phyloP scores from a whole-genome alignment of 2,888 invertebrate species.

The Scaptomyza parva region DNA sequence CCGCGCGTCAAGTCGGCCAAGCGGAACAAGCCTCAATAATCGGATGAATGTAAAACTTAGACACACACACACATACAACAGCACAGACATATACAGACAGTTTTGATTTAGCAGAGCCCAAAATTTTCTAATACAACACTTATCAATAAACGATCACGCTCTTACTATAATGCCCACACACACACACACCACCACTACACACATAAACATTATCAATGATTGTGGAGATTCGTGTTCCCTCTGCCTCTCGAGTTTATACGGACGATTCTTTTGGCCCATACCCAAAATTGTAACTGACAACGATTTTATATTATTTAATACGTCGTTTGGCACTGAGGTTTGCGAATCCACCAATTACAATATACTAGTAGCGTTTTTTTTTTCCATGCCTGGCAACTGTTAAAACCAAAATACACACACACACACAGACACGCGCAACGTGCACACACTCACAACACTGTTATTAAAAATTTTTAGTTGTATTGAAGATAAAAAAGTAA shows the following conservation, averaged over 20 bases:
- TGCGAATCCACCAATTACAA: slow-evolving; percentile 20
- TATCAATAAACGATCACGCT: slow-evolving; percentile 16
- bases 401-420: slow-evolving; percentile 17
- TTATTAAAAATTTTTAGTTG: slow-evolving; percentile 49
- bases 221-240: slow-evolving; percentile 6
- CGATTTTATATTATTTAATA: not conserved
- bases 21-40: slow-evolving; percentile 62
- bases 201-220: not conserved
- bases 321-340: not conserved
- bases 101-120: slow-evolving; percentile 21
- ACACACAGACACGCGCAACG: not conserved
- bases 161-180: slow-evolving; percentile 1
- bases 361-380: slow-evolving; percentile 6
- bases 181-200: slow-evolving; percentile 1
- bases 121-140: slow-evolving; percentile 11
- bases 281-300: slow-evolving; percentile 15
- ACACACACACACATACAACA: slow-evolving; percentile 11
- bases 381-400: slow-evolving; percentile 24
- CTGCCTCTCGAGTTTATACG: slow-evolving; percentile 3
- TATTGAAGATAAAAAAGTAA: slow-evolving; percentile 22
- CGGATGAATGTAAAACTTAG: slow-evolving; percentile 16
- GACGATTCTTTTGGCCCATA: slow-evolving; percentile 14
- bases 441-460: slow-evolving; percentile 13
- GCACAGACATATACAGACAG: slow-evolving; percentile 1
- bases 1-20: slow-evolving; percentile 46